A percentile compares a stretch with the other conserved stretches of the same genome.
phyloP scores from a whole-genome alignment of 1,140 invertebrate species.

The Pseudomyrmex gracilis region DNA sequence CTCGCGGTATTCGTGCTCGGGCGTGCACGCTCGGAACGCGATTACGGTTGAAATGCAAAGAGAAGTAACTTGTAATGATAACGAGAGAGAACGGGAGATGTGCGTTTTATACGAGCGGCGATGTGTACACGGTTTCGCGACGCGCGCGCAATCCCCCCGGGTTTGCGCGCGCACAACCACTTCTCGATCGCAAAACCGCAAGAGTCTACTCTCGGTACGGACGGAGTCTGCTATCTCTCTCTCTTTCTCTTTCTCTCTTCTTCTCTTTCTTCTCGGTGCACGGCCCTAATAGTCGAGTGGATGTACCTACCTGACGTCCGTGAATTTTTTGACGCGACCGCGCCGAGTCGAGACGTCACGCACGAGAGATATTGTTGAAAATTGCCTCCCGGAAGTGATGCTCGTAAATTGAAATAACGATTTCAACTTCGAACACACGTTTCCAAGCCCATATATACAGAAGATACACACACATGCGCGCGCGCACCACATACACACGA shows the following conservation, averaged over 20 bases:
- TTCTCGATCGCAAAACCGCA: constrained; percentile 77
- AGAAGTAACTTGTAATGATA: constrained; percentile 68
- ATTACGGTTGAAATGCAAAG: constrained; percentile 68
- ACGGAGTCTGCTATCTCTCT: background rate
- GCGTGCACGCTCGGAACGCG: constrained; percentile 40
- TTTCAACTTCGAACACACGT: background rate
- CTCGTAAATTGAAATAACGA: constrained; percentile 14
- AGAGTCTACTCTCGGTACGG: constrained; percentile 46
- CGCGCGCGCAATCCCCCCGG: constrained; percentile 35
- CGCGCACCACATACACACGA: no score
- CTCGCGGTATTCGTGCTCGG: background rate
- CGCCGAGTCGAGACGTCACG: background rate
- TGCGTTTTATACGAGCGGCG: constrained; percentile 62
- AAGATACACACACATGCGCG: no score
- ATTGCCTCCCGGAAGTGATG: background rate
- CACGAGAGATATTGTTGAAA: background rate
- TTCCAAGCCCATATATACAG: no score
- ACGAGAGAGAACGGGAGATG: constrained; percentile 57
- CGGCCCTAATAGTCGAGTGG: constrained; percentile 35
- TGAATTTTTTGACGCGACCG: background rate
- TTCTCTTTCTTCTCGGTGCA: no score
- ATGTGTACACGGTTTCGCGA: constrained; percentile 65
- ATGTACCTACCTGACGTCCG: background rate
- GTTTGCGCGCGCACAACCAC: constrained; percentile 58
- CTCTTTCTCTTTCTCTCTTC: no score